phyloP scores from a whole-genome alignment of 2,888 invertebrate genomes.

The Empis livida region DNA sequence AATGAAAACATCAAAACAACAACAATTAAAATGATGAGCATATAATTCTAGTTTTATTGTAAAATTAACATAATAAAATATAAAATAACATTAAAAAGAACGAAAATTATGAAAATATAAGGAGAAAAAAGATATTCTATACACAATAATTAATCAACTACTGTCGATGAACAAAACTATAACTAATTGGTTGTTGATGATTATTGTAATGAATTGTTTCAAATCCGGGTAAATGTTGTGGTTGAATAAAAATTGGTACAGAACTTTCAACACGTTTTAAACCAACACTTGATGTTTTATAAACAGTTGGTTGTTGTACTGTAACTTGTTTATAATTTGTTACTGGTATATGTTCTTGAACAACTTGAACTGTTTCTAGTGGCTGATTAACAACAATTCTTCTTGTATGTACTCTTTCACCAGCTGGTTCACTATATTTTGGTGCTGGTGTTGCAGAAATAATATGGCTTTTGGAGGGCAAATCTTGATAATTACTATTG shows the following conservation, averaged over 20 bases:
- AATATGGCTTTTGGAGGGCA: conserved; percentile 36
- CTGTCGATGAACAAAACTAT: background rate
- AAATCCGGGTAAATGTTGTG: too few relatives aligned
- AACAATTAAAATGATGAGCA: too few relatives aligned
- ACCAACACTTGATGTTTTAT: conserved; percentile 37
- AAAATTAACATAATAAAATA: too few relatives aligned
- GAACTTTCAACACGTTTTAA: conserved; percentile 36
- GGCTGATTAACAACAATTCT: conserved; percentile 48
- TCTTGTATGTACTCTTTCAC: conserved; percentile 44
- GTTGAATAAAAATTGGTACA: conserved; percentile 26
- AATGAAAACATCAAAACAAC: too few relatives aligned
- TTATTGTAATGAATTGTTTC: background rate
- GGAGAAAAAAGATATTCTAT: too few relatives aligned
- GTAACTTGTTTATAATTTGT: conserved; percentile 44
- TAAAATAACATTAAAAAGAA: too few relatives aligned
- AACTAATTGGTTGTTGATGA: background rate
- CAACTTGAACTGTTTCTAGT: conserved; percentile 46
- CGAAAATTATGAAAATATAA: too few relatives aligned
- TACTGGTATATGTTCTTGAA: conserved; percentile 45
- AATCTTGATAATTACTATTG: conserved; percentile 17
- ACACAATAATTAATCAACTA: too few relatives aligned
- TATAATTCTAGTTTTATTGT: too few relatives aligned
- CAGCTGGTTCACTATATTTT: conserved; percentile 37
- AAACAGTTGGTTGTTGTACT: conserved; percentile 41
- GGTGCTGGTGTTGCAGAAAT: conserved; percentile 45